These are phyloP conservation scores for Diuraphis noxia DNA, from an alignment of 1,140 invertebrate species.

Conservation along the genomic window DNA sequence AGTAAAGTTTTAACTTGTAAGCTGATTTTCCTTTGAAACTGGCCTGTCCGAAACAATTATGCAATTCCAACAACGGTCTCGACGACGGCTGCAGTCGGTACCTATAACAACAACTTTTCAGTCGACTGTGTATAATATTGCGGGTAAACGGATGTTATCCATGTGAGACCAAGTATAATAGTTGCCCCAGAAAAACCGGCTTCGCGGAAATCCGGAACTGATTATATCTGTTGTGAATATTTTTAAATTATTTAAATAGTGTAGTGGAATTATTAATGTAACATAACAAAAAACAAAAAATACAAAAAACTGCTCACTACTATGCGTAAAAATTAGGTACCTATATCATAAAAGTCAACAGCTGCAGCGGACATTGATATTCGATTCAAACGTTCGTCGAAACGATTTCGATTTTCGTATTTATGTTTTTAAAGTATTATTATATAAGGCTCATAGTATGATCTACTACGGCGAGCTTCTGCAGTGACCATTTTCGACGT, in stretches of 20 bases:
- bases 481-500: neutral
- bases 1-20: neutral
- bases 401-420: neutral
- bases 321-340: neutral
- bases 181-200: conserved; percentile 42
- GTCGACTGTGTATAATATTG: too few relatives aligned
- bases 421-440: neutral
- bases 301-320: neutral
- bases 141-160: neutral
- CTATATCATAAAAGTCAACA: neutral
- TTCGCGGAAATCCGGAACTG: conserved; percentile 45
- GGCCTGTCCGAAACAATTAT: neutral
- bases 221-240: conserved; percentile 39
- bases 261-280: neutral
- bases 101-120: neutral
- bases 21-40: neutral
- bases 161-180: neutral
- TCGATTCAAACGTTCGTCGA: neutral
- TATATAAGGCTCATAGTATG: neutral
- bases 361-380: neutral
- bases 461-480: neutral
- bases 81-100: neutral
- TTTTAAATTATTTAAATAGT: conserved; percentile 23
- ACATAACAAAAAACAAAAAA: neutral
- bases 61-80: neutral